Base-by-base conservation (phyloP, 2,797 vertebrate species). In the Pelobates cultripes region DNA sequence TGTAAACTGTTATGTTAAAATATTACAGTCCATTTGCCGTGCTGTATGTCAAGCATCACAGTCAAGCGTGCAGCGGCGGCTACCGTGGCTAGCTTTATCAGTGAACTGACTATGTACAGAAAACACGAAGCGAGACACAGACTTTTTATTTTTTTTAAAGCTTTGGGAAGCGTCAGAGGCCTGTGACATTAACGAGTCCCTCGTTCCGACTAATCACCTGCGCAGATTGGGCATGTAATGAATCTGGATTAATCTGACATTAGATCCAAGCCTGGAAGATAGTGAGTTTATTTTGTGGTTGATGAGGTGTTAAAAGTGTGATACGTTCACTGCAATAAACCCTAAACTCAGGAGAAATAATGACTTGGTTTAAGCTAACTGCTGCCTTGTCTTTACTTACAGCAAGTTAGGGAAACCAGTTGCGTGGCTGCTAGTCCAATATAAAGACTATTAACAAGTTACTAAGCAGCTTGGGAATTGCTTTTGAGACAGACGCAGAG, bases 141-240 rank as follows among this genome's bases (percentile, higher is more conserved):
- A 4, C 55, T 57, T 57, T 57, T 60, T 53, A 51, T 10, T 44
- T 78, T 43, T 55, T 74, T 28, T 74, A 55, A 42, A 10, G 73
- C 73, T 55, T 76, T 28, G 63, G 77, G 57, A 79, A 67, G 77
- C 77, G 73, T 13, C 1, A 4, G 9, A 40, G 60, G 44, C 67
- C 73, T n/a, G 67, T 80, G 73, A 79, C 77, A 79, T 84, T 70
- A 80, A 77, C n/a, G 82, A 84, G 82, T 84, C 82, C 82, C 82
- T 72, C 82, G 82, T 79, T 84, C 79, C 61, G 73, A 76, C 73
- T 80, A 77, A 84, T 80, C 77, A 72, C 77, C 82, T 57, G 42
- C 73, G 57, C 40, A 76, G 82, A 84, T 84, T 79, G 77, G 60
- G 76, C 82, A 45, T 84, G 82, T 84, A 84, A 84, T 84, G 82